Conservation (phyloP, 2,797 vertebrate genomes). For the Thamnophis elegans region DNA sequence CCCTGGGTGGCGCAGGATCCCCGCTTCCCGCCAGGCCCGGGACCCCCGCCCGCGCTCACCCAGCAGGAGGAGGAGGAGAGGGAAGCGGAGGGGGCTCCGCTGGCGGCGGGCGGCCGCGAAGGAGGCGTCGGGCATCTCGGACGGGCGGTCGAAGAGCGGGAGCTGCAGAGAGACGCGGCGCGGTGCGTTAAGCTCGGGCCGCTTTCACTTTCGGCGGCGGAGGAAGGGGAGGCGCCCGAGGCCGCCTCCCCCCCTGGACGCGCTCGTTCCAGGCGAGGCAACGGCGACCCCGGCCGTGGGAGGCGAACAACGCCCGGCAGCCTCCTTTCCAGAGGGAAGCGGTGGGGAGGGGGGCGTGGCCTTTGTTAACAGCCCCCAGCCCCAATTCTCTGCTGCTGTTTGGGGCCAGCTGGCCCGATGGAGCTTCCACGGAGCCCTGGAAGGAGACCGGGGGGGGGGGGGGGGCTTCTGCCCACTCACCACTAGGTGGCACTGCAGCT, state of each 20-base stretch:
- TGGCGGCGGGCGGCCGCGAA: rapidly evolving
- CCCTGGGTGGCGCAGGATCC: not conserved
- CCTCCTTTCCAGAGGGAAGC: not conserved
- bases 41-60: not conserved
- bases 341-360: not conserved
- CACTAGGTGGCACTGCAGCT: not conserved
- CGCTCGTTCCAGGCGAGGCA: too few relatives aligned
- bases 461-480: not conserved
- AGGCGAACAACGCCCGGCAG: not conserved
- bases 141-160: too few relatives aligned
- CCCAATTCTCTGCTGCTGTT: not conserved
- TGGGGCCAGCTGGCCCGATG: rapidly evolving
- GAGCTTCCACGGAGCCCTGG: not conserved
- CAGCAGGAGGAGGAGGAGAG: not conserved
- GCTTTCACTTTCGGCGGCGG: not conserved
- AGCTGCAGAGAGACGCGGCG: not conserved
- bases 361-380: too few relatives aligned
- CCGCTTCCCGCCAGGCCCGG: not conserved
- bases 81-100: not conserved
- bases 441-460: not conserved
- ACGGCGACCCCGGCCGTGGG: not conserved
- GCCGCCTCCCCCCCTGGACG: not conserved
- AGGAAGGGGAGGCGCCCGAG: not conserved
- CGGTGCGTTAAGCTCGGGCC: rapidly evolving
- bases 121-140: not conserved